Conservation (phyloP, 2,113 vertebrate genomes). For the Aspiorhynchus laticeps region DNA sequence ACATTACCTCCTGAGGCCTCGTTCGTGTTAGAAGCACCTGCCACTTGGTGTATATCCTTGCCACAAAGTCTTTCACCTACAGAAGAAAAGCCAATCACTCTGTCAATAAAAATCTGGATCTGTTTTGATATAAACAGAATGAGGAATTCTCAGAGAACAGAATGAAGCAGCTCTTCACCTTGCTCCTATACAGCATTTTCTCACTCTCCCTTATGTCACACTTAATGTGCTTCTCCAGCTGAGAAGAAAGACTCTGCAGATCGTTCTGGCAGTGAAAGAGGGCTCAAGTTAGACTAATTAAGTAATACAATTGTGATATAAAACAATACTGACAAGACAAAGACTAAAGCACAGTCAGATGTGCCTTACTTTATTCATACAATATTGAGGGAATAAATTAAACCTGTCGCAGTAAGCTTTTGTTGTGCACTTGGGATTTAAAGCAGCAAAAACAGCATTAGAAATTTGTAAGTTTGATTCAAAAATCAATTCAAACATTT, state of each 20-base stretch:
- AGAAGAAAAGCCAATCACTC: conserved; percentile 7
- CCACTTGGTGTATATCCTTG: conserved; percentile 92
- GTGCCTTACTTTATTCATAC: background rate
- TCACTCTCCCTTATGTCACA: conserved; percentile 90
- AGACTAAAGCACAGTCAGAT: conserved; percentile 3
- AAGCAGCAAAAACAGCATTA: background rate
- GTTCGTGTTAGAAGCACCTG: conserved; percentile 87
- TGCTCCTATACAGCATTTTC: conserved; percentile 89
- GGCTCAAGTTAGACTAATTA: conserved; percentile 3
- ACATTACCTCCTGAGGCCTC: conserved; percentile 76
- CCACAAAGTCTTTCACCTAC: conserved; percentile 92
- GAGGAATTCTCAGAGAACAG: background rate
- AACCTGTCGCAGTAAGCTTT: background rate
- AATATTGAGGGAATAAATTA: background rate
- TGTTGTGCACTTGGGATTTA: background rate
- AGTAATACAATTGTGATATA: background rate
- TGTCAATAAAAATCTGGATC: background rate
- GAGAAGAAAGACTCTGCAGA: conserved; percentile 80
- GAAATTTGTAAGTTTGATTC: background rate
- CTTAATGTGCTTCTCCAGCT: conserved; percentile 88
- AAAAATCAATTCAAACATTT: background rate
- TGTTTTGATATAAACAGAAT: background rate
- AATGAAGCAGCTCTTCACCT: conserved; percentile 73
- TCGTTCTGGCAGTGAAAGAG: conserved; percentile 74
- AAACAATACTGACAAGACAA: background rate